Evolutionary conservation across 2,888 invertebrate species (phyloP).

Genomic region (Fissipunctia ypsillon): DNA sequence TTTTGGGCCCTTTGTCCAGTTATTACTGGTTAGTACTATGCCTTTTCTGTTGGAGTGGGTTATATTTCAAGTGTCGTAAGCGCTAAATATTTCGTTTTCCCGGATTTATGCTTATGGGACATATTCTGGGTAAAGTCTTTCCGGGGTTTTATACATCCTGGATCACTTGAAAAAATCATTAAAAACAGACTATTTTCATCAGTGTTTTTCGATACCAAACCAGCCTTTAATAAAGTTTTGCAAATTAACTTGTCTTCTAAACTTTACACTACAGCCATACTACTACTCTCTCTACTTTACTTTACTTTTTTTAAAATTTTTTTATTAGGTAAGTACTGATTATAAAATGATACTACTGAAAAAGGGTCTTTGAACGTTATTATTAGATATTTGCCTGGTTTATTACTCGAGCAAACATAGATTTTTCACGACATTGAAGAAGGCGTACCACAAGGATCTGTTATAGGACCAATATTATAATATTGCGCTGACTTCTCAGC

Average conservation of each 20-base stretch:
- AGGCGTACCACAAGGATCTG: constrained; percentile 3
- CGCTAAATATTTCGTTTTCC: background rate
- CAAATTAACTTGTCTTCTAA: background rate
- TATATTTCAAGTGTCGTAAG: background rate
- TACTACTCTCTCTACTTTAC: too few relatives aligned
- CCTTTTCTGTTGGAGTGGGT: background rate
- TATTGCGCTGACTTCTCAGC: constrained; percentile 8
- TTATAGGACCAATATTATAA: constrained; percentile 1
- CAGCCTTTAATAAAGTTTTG: background rate
- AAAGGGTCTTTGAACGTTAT: background rate
- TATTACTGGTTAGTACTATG: constrained; percentile 2
- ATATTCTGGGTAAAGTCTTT: background rate
- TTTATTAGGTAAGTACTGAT: too few relatives aligned
- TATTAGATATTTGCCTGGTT: background rate
- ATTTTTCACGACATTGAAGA: background rate
- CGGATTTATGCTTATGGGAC: background rate
- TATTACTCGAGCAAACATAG: background rate
- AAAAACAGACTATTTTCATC: background rate
- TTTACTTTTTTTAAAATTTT: too few relatives aligned
- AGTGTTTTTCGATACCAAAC: constrained; percentile 2
- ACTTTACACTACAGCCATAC: too few relatives aligned
- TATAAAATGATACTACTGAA: background rate
- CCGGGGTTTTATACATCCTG: background rate
- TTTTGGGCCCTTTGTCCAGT: background rate
- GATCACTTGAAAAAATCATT: background rate